Percentiles rank a stretch among this genome's conserved stretches.
phyloP scores from a whole-genome alignment of 2,797 vertebrate genomes.

The Meriones psammophilus region DNA sequence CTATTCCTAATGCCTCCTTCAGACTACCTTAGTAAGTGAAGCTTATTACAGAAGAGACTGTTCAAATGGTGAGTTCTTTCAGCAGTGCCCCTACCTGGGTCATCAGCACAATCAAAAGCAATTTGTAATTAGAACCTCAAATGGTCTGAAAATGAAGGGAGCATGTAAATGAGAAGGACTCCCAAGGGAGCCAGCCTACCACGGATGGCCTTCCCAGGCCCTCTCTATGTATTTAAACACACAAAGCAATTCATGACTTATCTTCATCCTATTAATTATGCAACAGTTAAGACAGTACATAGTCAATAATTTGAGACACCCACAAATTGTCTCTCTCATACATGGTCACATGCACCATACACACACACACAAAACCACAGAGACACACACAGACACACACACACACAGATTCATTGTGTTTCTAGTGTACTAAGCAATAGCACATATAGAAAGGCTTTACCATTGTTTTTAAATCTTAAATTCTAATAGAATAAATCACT shows the following conservation, averaged over 20 bases:
- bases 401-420: not conserved
- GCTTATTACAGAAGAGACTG: constrained; percentile 67
- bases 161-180: constrained; percentile 66
- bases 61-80: constrained; percentile 66
- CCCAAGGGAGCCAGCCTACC: not conserved
- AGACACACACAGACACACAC: not conserved
- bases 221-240: constrained; percentile 55
- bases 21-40: not conserved
- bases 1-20: constrained; percentile 50
- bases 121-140: constrained; percentile 81
- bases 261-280: not conserved
- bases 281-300: not conserved
- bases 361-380: not conserved
- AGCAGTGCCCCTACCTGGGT: constrained; percentile 67
- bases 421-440: not conserved
- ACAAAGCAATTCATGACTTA: constrained; percentile 24
- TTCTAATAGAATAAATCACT: constrained; percentile 63
- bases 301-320: not conserved
- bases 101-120: constrained; percentile 65
- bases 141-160: constrained; percentile 78
- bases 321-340: not conserved
- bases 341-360: not conserved
- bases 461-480: constrained; percentile 25
- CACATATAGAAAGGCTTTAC: not conserved
- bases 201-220: not conserved